Conservation (phyloP, 2,888 invertebrate species). For the Tipula unca region DNA sequence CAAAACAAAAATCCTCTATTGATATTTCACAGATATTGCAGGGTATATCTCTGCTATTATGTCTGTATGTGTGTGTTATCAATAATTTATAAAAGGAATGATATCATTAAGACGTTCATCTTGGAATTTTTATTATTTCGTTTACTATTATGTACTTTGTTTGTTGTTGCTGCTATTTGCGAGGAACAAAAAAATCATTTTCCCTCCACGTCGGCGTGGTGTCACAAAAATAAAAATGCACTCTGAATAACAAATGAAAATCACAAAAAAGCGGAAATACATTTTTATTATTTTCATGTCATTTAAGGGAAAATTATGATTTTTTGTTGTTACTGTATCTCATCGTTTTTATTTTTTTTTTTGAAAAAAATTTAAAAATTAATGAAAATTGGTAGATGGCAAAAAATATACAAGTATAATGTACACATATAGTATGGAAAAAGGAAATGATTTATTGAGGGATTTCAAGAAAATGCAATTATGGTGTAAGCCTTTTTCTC, state of each 20-base stretch:
- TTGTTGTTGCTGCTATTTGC: not conserved
- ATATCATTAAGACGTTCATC: not conserved
- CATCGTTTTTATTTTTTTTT: not conserved
- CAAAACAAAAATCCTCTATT: not conserved
- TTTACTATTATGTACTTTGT: not conserved
- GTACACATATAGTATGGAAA: not conserved
- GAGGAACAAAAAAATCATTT: not conserved
- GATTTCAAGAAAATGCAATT: not conserved
- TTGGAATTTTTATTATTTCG: no score
- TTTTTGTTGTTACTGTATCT: not conserved
- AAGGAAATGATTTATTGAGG: not conserved
- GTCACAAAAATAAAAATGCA: not conserved
- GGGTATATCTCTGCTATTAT: not conserved
- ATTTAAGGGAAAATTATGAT: not conserved
- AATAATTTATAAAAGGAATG: not conserved
- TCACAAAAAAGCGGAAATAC: not conserved
- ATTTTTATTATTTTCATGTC: not conserved
- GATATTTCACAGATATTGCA: not conserved
- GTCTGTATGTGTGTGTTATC: no score
- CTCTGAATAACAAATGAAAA: not conserved
- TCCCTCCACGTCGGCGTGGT: not conserved
- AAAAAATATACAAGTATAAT: not conserved
- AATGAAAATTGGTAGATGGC: not conserved
- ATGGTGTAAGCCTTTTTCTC: not conserved
- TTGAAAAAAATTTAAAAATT: not conserved